Evolutionary conservation across 2,797 vertebrate genomes (phyloP), one percentile per base, ranked within the genome.

Genomic region (Enteromius mattozi): DNA sequence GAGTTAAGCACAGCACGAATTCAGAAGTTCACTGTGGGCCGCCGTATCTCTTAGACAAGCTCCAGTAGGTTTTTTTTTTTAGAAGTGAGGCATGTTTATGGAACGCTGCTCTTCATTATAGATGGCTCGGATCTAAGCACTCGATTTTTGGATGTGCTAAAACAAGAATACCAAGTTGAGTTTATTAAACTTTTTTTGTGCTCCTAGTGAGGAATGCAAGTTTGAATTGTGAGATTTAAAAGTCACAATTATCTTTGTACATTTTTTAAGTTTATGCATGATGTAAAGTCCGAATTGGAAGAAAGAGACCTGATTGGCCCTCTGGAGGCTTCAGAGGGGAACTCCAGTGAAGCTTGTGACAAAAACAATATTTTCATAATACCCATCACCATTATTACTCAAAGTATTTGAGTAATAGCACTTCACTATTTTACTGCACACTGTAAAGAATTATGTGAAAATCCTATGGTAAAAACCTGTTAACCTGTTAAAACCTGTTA

Each of bases 1-100:
- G 81, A 82, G 45, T 86, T 81, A 21, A 71, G 71, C 65, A 70
- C 80, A 78, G n/a, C 51, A 49, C 1, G 63, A 74, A 45, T 63
- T 74, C 37, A 49, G 65, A 49, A 54, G 4, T 7, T 75, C 30
- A 6, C 35, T 68, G 78, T 47, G 6, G 10, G 59, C 17, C 56
- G 7, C 6, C 17, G 61, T 30, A 51, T 47, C 19, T 59, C 37
- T 27, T 17, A 33, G 30, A 61, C 47, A 16, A 65, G 27, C 51
- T 77, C 24, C 80, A n/a, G 37, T 33, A 17, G 2, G 19, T 10
- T 21, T 40, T 66, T 40, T 40, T 51, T 33, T 72, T 47, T 21
- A 19, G 61, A 59, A 54, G 75, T 33, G 21, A 47, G 68, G 4
- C 21, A 17, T 59, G 59, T 24, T 74, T 78, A 47, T 82, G 63